Evolutionary conservation across 64 coral and sea anemone genomes (phyloP).

Genomic region (Dendronephthya gigantea): DNA sequence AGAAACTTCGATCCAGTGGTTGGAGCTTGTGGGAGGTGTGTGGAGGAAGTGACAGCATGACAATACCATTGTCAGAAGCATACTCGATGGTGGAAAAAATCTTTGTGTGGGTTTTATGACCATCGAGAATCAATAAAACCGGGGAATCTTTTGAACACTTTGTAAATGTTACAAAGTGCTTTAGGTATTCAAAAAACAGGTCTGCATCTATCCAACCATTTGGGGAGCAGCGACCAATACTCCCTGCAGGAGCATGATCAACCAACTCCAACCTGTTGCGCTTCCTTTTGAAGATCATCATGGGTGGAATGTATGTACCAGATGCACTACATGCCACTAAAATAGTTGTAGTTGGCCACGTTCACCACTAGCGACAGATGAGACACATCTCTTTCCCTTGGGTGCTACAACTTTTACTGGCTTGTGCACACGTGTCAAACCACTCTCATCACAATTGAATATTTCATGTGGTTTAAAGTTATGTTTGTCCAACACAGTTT

Average conservation of each 20-base stretch:
- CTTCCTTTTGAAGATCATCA: not conserved
- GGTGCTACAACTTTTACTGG: not conserved
- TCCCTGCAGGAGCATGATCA: not conserved
- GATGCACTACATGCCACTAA: not conserved
- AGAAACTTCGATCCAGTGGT: constrained; percentile 6
- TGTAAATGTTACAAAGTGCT: not conserved
- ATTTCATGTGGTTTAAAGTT: too few species aligned
- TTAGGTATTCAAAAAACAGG: not conserved
- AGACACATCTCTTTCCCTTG: not conserved
- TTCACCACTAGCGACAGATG: not conserved
- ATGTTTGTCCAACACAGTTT: too few species aligned
- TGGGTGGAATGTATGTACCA: not conserved
- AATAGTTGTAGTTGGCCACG: not conserved
- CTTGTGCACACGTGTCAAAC: not conserved
- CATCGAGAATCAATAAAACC: not conserved
- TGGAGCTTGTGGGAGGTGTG: constrained; percentile 16
- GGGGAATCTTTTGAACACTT: not conserved
- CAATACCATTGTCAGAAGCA: not conserved
- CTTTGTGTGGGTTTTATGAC: constrained; percentile 4
- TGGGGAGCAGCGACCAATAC: not conserved
- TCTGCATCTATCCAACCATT: not conserved
- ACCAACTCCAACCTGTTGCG: not conserved
- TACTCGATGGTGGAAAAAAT: not conserved
- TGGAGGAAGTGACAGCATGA: not conserved
- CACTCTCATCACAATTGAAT: not conserved